Conservation (phyloP, 2,888 invertebrate genomes). For the Drosophila lutescens region DNA sequence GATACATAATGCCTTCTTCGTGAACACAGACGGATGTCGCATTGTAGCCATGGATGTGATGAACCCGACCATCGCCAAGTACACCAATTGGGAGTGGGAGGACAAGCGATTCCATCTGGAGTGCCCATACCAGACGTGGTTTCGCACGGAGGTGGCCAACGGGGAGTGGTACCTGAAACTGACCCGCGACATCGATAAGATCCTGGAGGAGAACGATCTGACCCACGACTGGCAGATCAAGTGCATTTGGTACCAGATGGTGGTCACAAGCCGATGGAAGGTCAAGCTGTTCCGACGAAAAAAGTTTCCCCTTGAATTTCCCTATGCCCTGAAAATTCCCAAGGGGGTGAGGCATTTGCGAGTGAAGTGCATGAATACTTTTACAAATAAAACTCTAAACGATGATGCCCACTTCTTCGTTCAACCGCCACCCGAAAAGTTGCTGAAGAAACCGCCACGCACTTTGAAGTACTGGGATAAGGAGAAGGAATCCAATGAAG, state of each 20-base stretch:
- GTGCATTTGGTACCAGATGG: conserved; percentile 5
- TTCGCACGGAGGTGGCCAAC: conserved; percentile 3
- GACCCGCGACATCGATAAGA: conserved; percentile 9
- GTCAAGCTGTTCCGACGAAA: neutral
- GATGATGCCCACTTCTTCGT: conserved; percentile 38
- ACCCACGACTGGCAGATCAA: conserved; percentile 12
- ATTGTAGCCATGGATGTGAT: conserved; percentile 37
- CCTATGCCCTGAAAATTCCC: conserved; percentile 14
- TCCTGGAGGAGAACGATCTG: conserved; percentile 1
- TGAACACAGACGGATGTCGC: conserved; percentile 28
- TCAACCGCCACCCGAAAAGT: conserved; percentile 13
- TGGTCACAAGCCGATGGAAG: neutral
- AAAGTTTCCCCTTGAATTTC: conserved; percentile 4
- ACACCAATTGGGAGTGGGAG: neutral
- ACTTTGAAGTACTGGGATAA: neutral
- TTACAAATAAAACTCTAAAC: conserved; percentile 8
- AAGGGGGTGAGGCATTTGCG: neutral
- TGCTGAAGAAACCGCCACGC: neutral
- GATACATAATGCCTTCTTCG: conserved; percentile 23
- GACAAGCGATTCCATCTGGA: neutral
- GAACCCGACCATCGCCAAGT: conserved; percentile 17
- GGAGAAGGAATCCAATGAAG: neutral
- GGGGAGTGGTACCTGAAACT: conserved; percentile 13
- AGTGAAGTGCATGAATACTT: neutral
- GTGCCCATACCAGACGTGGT: conserved; percentile 5